Percentiles rank a stretch among this genome's conserved stretches.
Evolutionary conservation across 2,888 invertebrate species (phyloP).

Genomic region (Chymomyza amoena): DNA sequence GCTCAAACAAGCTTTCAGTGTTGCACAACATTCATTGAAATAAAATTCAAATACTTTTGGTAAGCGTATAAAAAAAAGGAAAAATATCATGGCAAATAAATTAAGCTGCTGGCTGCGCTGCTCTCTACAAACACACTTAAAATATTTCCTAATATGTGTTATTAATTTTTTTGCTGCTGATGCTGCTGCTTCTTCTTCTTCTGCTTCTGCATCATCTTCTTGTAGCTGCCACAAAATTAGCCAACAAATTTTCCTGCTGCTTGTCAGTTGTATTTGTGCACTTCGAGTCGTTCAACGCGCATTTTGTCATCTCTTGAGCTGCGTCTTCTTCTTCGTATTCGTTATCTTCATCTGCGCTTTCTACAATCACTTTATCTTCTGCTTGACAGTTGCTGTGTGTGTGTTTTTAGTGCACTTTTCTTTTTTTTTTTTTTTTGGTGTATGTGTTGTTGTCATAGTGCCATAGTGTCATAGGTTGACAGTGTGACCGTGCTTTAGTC

Average conservation of each 20-base stretch:
- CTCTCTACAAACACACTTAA: not conserved
- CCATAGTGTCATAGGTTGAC: not conserved
- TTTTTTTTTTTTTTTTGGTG: conserved; percentile 9
- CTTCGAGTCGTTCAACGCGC: conserved; percentile 14
- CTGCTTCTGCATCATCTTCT: conserved; percentile 13
- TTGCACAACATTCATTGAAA: not conserved
- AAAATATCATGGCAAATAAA: conserved; percentile 1
- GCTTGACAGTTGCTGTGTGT: conserved; percentile 27
- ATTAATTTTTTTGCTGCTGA: not conserved
- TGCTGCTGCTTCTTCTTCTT: not conserved
- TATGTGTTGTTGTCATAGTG: not conserved
- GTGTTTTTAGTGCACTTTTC: conserved; percentile 1
- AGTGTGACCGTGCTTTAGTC: too few species aligned
- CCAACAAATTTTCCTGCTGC: conserved; percentile 40
- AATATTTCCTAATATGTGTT: conserved; percentile 17
- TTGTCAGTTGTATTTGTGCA: conserved; percentile 48
- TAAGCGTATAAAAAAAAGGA: not conserved
- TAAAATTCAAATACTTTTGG: not conserved
- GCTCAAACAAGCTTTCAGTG: too few species aligned
- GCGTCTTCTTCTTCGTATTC: not conserved
- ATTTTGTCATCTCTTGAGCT: conserved; percentile 32
- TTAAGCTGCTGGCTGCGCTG: not conserved
- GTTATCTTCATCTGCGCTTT: too few species aligned
- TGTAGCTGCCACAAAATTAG: conserved; percentile 34
- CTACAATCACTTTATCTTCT: not conserved